Evolutionary conservation across 2,888 invertebrate genomes (phyloP).

Genomic region (Timandra comae): DNA sequence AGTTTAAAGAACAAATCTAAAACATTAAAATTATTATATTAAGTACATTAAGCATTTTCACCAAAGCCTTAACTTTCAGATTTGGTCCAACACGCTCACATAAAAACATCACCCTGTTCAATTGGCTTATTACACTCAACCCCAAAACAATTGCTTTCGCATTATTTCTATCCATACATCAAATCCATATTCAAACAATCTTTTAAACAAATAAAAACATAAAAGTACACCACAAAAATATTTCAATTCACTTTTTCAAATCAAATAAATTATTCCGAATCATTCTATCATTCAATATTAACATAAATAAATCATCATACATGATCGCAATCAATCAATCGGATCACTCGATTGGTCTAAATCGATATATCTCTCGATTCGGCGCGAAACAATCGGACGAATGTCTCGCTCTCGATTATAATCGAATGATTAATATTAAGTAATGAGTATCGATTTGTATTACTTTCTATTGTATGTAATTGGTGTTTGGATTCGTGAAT

Average conservation of each 20-base stretch:
- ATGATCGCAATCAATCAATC: conserved; percentile 60
- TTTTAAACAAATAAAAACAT: no score
- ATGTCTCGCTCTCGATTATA: conserved; percentile 43
- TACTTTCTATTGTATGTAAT: conserved; percentile 4
- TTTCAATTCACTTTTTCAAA: conserved; percentile 1
- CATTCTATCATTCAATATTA: conserved; percentile 40
- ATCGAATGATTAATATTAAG: conserved; percentile 31
- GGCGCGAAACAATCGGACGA: conserved; percentile 56
- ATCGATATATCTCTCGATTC: conserved; percentile 61
- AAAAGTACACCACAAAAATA: no score
- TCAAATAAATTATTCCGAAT: conserved; percentile 16
- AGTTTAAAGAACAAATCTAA: no score
- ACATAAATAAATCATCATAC: conserved; percentile 59
- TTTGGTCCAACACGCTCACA: no score
- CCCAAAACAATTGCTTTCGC: no score
- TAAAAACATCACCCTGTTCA: no score
- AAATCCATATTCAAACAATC: no score
- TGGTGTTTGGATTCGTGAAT: neutral
- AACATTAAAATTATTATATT: no score
- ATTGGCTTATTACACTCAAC: no score
- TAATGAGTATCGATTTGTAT: conserved; percentile 17
- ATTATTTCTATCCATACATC: no score
- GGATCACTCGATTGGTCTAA: conserved; percentile 53
- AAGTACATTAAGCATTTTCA: no score
- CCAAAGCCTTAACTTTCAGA: no score